Conservation (phyloP, 2,888 invertebrate species). For the Pheosia tremula region DNA sequence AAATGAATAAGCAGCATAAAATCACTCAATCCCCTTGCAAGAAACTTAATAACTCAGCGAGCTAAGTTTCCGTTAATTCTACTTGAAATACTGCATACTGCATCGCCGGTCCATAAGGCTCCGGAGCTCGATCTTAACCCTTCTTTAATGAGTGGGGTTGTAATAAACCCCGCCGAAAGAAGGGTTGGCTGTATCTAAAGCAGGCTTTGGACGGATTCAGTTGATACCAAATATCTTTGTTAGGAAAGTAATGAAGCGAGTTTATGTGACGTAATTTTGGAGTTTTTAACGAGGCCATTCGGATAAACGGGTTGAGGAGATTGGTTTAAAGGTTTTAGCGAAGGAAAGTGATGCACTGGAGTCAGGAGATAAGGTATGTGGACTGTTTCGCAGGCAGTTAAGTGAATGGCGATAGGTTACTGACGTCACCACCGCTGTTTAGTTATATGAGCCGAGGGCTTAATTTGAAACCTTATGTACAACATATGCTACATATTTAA, state of each 20-base stretch:
- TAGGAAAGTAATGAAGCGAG: constrained; percentile 45
- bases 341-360: not conserved
- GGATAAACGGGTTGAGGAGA: constrained; percentile 7
- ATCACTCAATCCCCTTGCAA: constrained; percentile 38
- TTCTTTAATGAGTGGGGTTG: constrained; percentile 58
- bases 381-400: not conserved
- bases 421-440: not conserved
- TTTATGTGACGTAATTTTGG: constrained; percentile 28
- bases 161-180: constrained; percentile 41
- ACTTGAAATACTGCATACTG: constrained; percentile 60
- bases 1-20: constrained; percentile 14
- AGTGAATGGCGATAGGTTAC: not conserved
- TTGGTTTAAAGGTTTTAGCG: constrained; percentile 7
- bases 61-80: constrained; percentile 60
- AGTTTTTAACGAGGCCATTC: constrained; percentile 27
- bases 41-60: constrained; percentile 57
- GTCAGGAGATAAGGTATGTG: not conserved
- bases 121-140: constrained; percentile 62
- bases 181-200: constrained; percentile 43
- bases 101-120: constrained; percentile 45
- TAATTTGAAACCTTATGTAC: no score
- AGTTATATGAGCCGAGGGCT: no score
- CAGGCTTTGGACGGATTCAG: constrained; percentile 39
- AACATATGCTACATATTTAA: no score
- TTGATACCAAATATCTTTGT: constrained; percentile 47